Evolutionary conservation across 2,888 invertebrate genomes (phyloP).

Genomic region (Coleophora deauratella): DNA sequence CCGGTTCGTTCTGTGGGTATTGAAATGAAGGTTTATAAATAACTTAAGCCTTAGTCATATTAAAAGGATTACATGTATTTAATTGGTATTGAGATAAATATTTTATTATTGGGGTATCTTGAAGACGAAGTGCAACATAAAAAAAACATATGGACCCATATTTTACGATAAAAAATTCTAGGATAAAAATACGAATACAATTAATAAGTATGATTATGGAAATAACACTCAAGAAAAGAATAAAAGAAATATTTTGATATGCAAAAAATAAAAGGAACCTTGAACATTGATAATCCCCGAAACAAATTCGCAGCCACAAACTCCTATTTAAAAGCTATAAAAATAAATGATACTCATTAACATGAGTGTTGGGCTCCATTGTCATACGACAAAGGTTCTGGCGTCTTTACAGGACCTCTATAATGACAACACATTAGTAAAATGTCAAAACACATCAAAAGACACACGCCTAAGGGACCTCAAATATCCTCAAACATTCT

Average conservation of each 20-base stretch:
- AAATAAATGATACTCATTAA: constrained; percentile 68
- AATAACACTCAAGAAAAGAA: constrained; percentile 10
- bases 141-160: no score
- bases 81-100: constrained; percentile 8
- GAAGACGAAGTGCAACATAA: neutral
- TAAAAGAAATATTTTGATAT: no score
- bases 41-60: constrained; percentile 34
- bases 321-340: constrained; percentile 62
- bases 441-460: constrained; percentile 71
- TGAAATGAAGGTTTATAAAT: constrained; percentile 28
- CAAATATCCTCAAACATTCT: constrained; percentile 40
- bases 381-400: constrained; percentile 40
- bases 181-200: no score
- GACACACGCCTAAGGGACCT: constrained; percentile 47
- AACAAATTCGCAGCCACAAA: constrained; percentile 55
- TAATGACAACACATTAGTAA: constrained; percentile 69
- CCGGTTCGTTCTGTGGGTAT: constrained; percentile 27
- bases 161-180: no score
- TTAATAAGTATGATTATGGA: constrained; percentile 9
- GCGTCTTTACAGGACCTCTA: constrained; percentile 45
- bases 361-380: constrained; percentile 47
- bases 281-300: constrained; percentile 45
- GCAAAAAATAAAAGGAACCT: constrained; percentile 16
- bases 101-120: constrained; percentile 8
- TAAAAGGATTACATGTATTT: constrained; percentile 28